A percentile compares a stretch with the other conserved stretches of the same genome.
Conservation (phyloP, 1,140 invertebrate species). For the Chironomus tepperi region DNA sequence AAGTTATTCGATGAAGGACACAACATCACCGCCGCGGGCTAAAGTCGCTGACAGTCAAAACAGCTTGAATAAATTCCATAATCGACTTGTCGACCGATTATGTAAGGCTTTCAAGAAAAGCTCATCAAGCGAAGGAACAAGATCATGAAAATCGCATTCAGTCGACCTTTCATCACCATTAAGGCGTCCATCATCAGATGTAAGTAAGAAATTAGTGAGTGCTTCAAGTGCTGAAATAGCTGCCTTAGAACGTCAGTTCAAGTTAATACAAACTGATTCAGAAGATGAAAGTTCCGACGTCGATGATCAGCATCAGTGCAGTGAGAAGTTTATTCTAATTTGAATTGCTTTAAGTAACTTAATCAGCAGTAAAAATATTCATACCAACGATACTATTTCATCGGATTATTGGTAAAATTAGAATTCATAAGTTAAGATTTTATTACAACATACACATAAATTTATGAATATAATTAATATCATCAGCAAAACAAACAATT, state of each 20-base stretch:
- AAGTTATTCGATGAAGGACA: conserved; percentile 37
- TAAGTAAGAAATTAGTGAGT: neutral
- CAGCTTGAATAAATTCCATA: conserved; percentile 60
- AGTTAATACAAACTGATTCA: neutral
- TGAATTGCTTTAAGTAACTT: too few species aligned
- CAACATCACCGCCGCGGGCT: conserved; percentile 41
- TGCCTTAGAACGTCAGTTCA: neutral
- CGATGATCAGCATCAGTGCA: neutral
- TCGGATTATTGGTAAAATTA: too few species aligned
- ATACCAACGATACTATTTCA: too few species aligned
- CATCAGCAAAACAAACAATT: too few species aligned
- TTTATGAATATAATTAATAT: too few species aligned
- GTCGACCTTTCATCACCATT: conserved; percentile 14
- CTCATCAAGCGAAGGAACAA: neutral
- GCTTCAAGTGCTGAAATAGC: conserved; percentile 1
- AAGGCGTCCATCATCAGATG: neutral
- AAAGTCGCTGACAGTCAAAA: conserved; percentile 41
- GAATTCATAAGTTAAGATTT: too few species aligned
- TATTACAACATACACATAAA: too few species aligned
- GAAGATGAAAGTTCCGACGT: neutral
- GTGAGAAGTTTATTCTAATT: conserved; percentile 10
- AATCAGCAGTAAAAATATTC: too few species aligned
- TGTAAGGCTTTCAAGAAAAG: conserved; percentile 4
- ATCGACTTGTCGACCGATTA: conserved; percentile 53
- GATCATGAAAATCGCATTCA: conserved; percentile 20